Evolutionary conservation across 1,140 invertebrate genomes (phyloP).

Genomic region (Holotrichia oblita): DNA sequence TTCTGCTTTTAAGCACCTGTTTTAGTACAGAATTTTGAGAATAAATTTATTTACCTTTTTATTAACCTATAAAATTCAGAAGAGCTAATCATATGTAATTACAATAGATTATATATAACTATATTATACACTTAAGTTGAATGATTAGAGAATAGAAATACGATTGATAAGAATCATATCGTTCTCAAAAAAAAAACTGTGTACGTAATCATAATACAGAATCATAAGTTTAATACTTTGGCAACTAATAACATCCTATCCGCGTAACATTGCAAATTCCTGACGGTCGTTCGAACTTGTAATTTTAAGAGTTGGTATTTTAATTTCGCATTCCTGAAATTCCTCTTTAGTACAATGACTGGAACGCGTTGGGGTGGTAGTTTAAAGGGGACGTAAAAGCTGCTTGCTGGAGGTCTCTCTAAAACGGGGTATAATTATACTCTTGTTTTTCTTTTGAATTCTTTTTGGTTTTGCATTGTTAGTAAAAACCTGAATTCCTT

Average conservation of each 20-base stretch:
- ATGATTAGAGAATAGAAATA: not conserved
- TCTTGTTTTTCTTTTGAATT: not conserved
- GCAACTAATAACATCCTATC: not conserved
- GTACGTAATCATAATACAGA: too few species aligned
- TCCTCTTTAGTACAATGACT: not conserved
- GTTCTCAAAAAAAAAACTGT: too few species aligned
- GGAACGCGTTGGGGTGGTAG: constrained; percentile 4
- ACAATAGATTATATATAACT: too few species aligned
- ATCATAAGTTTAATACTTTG: not conserved
- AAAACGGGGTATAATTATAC: not conserved
- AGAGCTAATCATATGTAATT: too few species aligned
- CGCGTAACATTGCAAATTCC: not conserved
- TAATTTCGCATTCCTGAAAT: constrained; percentile 30
- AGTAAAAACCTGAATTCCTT: too few species aligned
- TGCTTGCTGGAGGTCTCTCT: not conserved
- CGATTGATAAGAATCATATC: too few species aligned
- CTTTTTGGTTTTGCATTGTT: too few species aligned
- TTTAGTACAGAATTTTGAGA: too few species aligned
- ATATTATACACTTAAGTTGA: not conserved
- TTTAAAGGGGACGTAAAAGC: not conserved
- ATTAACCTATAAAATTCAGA: too few species aligned
- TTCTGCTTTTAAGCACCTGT: too few species aligned
- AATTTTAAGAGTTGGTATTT: constrained; percentile 15
- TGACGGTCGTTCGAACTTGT: not conserved
- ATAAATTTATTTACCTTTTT: too few species aligned